A percentile compares a stretch with the other conserved stretches of the same genome.
Evolutionary conservation across 2,113 vertebrate species (phyloP).

Genomic region (Andinoacara biseriatus): DNA sequence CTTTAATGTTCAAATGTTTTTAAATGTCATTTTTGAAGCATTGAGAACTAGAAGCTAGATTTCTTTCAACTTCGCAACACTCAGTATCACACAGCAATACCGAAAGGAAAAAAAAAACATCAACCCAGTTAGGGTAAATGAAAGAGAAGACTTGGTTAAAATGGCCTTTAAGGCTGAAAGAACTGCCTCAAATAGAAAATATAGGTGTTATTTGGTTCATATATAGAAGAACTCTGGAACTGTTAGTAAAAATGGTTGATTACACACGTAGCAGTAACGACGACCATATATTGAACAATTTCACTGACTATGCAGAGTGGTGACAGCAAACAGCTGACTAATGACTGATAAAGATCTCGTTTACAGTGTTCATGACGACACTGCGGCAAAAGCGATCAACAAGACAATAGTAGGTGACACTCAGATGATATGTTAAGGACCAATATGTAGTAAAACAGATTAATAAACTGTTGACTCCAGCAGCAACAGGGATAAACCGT

Average conservation of each 20-base stretch:
- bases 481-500: background rate
- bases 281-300: background rate
- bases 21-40: background rate
- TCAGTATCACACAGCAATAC: background rate
- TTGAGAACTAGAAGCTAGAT: background rate
- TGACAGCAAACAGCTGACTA: background rate
- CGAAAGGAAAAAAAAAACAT: background rate
- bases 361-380: background rate
- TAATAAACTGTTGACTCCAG: background rate
- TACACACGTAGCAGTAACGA: background rate
- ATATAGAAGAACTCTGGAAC: background rate
- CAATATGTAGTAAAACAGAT: background rate
- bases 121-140: background rate
- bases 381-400: background rate
- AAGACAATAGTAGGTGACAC: background rate
- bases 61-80: background rate
- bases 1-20: background rate
- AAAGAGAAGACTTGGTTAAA: background rate
- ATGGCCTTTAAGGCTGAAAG: background rate
- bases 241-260: background rate
- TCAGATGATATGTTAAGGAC: background rate
- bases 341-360: background rate
- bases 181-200: background rate
- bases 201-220: background rate
- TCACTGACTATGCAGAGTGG: fast-evolving